Evolutionary conservation across 2,113 vertebrate genomes (phyloP), one percentile per base, ranked within the genome.

Genomic region (Nerophis lumbriciformis): DNA sequence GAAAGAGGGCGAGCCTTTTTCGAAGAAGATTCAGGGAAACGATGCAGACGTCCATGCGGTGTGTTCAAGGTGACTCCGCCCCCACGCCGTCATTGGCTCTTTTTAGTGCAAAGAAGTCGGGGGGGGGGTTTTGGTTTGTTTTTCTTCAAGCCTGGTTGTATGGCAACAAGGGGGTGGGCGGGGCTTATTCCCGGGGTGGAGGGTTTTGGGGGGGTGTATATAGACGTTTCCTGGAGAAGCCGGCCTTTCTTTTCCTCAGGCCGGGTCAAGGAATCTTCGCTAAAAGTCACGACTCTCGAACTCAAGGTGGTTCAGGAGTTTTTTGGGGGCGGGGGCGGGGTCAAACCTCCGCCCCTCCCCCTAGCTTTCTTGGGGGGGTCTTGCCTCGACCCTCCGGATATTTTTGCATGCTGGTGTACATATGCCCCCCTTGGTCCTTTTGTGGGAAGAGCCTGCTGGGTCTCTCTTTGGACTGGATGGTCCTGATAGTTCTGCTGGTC

Each of bases 321-420:
- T 1, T 38, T 39, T 13, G 14, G 13, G 6, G 10, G 19, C 6
- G 36, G 28, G 12, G 8, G 16, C 47, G 37, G 5, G 9, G 53
- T 15, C 49, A 9, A 16, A 6, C 15, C 19, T 19, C 15, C 19
- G 28, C 19, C 1, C 47, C 39, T 6, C 68, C 52, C 44, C 66
- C 60, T 79, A 28, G 28, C 28, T 82, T 77, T 8, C 48, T 14
- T 50, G 39, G 39, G 39, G 39, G 39, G 39, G 28, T n/a, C 73
- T 52, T 53, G 75, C 55, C 57, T 74, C 65, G 61, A 70, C 35
- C 72, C 71, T 72, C 73, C 84, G 11, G 59, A 78, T 85, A 79
- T 80, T 76, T 88, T 86, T 90, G 88, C 88, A 90, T 90, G 88
- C 84, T 80, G 77, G 73, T 88, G 86, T 88, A 89, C 68, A 80